Base-by-base conservation (phyloP, 1,140 invertebrate species). In the Neodiprion fabricii region DNA sequence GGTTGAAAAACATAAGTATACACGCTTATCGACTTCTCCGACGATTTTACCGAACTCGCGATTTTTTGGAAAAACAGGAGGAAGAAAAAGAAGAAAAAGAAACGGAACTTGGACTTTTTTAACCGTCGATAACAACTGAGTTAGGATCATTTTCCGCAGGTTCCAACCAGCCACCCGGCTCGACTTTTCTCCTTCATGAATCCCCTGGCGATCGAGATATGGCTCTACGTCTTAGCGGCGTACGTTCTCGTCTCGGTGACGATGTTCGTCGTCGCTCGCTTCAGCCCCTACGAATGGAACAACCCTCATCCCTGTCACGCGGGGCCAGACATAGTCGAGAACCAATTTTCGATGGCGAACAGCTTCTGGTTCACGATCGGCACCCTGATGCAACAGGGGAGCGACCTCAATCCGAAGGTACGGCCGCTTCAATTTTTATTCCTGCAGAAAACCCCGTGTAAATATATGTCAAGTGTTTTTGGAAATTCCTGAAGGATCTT, bases 181-280 rank as follows among this genome's bases (percentile, higher is more conserved):
- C 90, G 93, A 17, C 88, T 97, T 1, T 97, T 97, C 85, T 96
- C 95, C 5, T 97, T 97, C 85, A 92, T 97, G 89, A 93, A 95
- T 79, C 96, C 96, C 0, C 89, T 97, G 75, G 95, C 95, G 1
- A 91, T 94, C 70, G 94, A 96, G 82, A 96, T 97, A 74, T 95
- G 95, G 95, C 85, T 95, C 28, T 95, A 94, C 85, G 92, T 95
- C 70, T 85, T 96, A 9, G 92, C 93, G 0, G 94, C 94, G 49
- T 96, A 95, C 85, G 88, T 94, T 11, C 88, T 95, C 23, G 95
- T 95, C 23, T 95, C 94, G 2, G 90, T 95, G 75, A 95, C 94
- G 17, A 95, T 96, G 90, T 96, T 95, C 86, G 90, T 96, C 21
- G 92, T 97, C 21, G 95, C 95, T 7, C 87, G 92, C 74, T 95